Evolutionary conservation across 2,888 invertebrate genomes (phyloP).

Genomic region (Entomobrya multifasciata): DNA sequence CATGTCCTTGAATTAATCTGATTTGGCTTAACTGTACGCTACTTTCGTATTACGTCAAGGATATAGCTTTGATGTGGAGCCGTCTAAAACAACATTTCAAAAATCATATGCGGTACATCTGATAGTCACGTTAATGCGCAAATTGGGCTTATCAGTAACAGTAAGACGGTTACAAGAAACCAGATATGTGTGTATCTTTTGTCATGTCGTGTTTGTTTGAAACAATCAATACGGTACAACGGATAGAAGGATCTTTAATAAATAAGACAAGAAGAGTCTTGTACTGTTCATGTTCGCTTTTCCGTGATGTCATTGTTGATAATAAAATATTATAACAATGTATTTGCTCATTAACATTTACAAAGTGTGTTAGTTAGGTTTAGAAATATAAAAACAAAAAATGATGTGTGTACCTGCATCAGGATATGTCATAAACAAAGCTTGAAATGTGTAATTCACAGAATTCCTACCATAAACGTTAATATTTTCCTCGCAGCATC

Average conservation of each 20-base stretch:
- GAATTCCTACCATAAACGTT: not conserved
- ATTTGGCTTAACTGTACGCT: not conserved
- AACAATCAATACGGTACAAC: not conserved
- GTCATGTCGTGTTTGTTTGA: too few relatives aligned
- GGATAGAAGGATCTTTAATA: not conserved
- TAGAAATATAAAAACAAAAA: too few relatives aligned
- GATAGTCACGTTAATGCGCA: too few relatives aligned
- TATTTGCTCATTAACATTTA: not conserved
- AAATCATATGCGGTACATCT: not conserved
- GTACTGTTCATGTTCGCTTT: not conserved
- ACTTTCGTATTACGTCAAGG: not conserved
- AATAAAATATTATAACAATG: not conserved
- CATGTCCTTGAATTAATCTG: too few relatives aligned
- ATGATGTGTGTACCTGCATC: not conserved
- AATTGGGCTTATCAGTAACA: too few relatives aligned
- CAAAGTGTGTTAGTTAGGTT: not conserved
- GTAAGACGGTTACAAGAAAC: too few relatives aligned
- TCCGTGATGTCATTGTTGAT: not conserved
- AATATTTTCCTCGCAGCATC: not conserved
- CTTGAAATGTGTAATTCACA: slow-evolving; percentile 8
- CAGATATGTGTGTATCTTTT: too few relatives aligned
- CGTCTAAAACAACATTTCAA: slow-evolving; percentile 28
- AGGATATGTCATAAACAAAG: slow-evolving; percentile 5
- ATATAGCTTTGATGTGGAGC: not conserved
- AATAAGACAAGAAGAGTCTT: not conserved